phyloP scores from a whole-genome alignment of 2,113 vertebrate genomes.

The Montifringilla adamsi region DNA sequence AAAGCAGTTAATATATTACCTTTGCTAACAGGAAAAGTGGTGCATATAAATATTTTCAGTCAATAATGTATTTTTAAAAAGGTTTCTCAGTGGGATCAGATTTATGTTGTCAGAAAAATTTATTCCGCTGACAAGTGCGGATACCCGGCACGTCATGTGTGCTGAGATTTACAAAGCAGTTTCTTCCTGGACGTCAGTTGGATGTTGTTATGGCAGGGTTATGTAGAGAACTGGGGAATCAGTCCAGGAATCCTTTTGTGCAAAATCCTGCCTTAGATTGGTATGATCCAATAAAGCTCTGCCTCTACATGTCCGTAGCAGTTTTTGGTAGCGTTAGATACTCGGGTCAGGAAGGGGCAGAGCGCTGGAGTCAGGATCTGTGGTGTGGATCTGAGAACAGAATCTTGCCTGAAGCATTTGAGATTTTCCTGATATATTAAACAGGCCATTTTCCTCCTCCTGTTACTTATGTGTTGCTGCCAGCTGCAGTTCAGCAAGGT shows the following conservation, averaged over 20 bases:
- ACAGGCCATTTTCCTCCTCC: not conserved
- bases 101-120: conserved; percentile 71
- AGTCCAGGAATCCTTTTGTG: conserved; percentile 23
- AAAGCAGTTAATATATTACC: conserved; percentile 65
- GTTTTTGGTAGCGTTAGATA: conserved; percentile 3
- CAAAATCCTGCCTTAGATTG: conserved; percentile 30
- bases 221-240: not conserved
- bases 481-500: conserved; percentile 40
- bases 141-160: conserved; percentile 1
- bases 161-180: conserved; percentile 65
- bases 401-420: conserved; percentile 50
- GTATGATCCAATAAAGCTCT: conserved; percentile 30
- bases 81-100: conserved; percentile 59
- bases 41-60: conserved; percentile 74
- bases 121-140: conserved; percentile 49
- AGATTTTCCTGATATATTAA: conserved; percentile 44
- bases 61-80: conserved; percentile 67
- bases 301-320: not conserved
- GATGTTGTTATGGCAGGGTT: not conserved
- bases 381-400: conserved; percentile 37
- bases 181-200: conserved; percentile 43
- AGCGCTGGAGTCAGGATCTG: conserved; percentile 23
- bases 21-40: conserved; percentile 71
- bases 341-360: conserved; percentile 20
- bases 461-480: conserved; percentile 29